Base-by-base conservation (phyloP, 2,888 invertebrate genomes). In the Microchrysa polita region DNA sequence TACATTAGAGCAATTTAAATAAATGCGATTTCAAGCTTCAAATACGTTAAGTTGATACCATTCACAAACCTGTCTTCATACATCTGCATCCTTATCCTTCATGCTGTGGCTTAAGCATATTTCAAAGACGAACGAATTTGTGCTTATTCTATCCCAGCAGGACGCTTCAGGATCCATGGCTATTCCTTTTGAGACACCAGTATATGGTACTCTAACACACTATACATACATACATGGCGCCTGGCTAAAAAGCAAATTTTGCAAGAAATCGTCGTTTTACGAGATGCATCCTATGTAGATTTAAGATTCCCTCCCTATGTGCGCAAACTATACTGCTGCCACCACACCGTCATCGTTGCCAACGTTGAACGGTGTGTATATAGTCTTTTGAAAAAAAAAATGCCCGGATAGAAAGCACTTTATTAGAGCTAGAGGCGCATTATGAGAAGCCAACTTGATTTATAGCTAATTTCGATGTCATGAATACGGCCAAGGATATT, bases 401-500 rank as follows among this genome's bases (percentile, higher is more conserved):
- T 22, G 69, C 55, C 23, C 73, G 63, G 67, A 74, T 61, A 22
- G 44, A 73, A 74, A 74, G 63, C 67, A 63, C 74, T 74, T 74
- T 74, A 74, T 74, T 73, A 74, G 69, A 57, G 57, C 69, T 18
- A 20, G 69, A 22, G 69, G 57, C 69, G 55, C 42, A 40, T 69
- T 69, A 69, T 69, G 69, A 57, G 55, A 57, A 69, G 57, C 40
- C 55, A 40, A 69, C 55, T 69, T 69, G 69, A 69, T 69, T 69
- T 69, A 69, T 69, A 23, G 69, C 55, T 69, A 69, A 69, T 69
- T 69, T 69, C 42, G 23, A 57, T 55, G 55, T 20, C 20, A 20
- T 40, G 69, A 55, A 40, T 55, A 55, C 20, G 57, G 40, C 20
- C 10, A 18, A 12, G 40, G 14, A n/a, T 27, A 55, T 27, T 34